Base-by-base conservation (phyloP, 1,140 invertebrate species). In the Panulirus ornatus region DNA sequence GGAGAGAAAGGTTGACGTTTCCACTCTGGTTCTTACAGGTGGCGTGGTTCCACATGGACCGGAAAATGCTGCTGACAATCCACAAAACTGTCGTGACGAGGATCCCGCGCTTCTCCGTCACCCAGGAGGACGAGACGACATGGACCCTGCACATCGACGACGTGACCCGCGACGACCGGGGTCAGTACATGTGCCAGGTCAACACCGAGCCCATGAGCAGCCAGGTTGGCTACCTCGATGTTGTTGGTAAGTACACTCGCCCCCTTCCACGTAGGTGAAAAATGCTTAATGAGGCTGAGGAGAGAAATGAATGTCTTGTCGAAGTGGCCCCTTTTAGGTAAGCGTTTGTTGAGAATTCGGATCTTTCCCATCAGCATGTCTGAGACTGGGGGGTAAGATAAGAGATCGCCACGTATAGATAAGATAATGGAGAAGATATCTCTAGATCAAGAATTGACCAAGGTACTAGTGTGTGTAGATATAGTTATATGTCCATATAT, bases 121-220 rank as follows among this genome's bases (percentile, higher is more conserved):
- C 76, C 6, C 92, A 93, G 36, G 92, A 93, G 58, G 89, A 91
- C 30, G 83, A 92, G 16, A 91, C 91, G 36, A 93, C 92, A 2
- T 93, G 93, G 93, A 92, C 91, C 38, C 91, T 93, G 0, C 91
- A 93, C 30, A 92, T 93, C 66, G 90, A 89, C 42, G 90, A 92
- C 58, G 93, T 93, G 2, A 91, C 87, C 2, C 83, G 91, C n/a
- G 84, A 93, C 27, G 93, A 93, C 75, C 87, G 81, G 16, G 93
- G 93, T 2, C 89, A 91, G 22, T 93, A 93, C 90, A 93, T 93
- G 92, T 94, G 93, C 87, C 93, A 94, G 92, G 93, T 94, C 38
- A 93, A 93, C 88, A 94, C 93, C 0, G 92, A 93, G 19, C 93
- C 93, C 8, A 93, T 93, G 89, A 92, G 93, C 27, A 93, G 91